Evolutionary conservation across 2,797 vertebrate species (phyloP), one percentile per base, ranked within the genome.

Genomic region (Halcyon badia): DNA sequence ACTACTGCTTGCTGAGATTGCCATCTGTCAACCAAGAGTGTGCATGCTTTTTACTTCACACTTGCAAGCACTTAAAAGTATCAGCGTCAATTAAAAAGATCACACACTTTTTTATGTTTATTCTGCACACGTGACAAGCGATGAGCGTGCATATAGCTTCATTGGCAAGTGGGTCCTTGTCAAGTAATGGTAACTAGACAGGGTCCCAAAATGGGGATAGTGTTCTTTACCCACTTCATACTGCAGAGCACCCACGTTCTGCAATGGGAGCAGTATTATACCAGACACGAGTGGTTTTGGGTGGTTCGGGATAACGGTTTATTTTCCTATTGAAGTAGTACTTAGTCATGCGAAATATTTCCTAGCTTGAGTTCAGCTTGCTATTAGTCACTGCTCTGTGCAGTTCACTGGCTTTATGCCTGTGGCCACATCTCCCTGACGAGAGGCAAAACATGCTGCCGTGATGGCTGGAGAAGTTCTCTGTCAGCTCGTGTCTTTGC

Each of bases 261-360:
- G 22, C 0, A 2, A 48, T 14, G 77, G 51, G 15, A 90, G 10
- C 22, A 10, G 5, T 39, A 15, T 60, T 66, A 19, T 11, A 30
- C 10, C 26, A 62, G 39, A 57, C 37, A 75, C 37, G 42, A 94
- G 66, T 75, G 58, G 0, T 37, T 82, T 70, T 65, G 78, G 68
- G 84, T 87, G 75, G 57, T 33, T 96, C 87, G 69, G 69, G 41
- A 24, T 92, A 96, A 93, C 85, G 44, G 35, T 96, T 92, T 94
- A 85, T 96, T 95, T 96, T 96, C 92, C 89, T 71, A 54, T 44
- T 95, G 89, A 96, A 92, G 78, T 83, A 75, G 91, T 68, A 89
- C 81, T 86, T 85, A 96, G 82, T 91, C 87, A 94, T 78, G 91
- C 5, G 3, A 93, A 70, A 92, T 73, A 83, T 87, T 89, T 87